phyloP scores from a whole-genome alignment of 2,888 invertebrate genomes.

The Iphiclides podalirius region DNA sequence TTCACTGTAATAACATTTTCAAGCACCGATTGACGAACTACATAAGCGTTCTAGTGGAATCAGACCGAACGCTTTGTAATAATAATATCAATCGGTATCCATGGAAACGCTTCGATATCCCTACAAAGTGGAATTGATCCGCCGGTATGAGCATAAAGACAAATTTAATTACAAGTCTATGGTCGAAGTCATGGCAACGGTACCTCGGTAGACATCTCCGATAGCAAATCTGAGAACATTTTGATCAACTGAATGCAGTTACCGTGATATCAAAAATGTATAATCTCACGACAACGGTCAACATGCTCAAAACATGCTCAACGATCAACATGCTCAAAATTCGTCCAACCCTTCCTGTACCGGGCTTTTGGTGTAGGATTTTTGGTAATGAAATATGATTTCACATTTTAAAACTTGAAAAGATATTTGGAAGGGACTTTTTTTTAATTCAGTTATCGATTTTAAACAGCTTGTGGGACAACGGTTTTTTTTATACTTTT shows the following conservation, averaged over 20 bases:
- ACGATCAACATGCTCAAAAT: no score
- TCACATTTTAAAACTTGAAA: no score
- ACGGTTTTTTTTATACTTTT: no score
- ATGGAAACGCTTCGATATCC: constrained; percentile 29
- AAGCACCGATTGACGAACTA: constrained; percentile 4
- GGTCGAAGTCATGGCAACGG: constrained; percentile 21
- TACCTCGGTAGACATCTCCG: constrained; percentile 27
- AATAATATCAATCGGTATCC: constrained; percentile 19
- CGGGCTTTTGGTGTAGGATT: no score
- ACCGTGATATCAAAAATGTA: no score
- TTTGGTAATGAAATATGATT: no score
- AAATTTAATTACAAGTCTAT: constrained; percentile 55
- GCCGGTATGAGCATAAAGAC: constrained; percentile 46
- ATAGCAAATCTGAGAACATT: constrained; percentile 15
- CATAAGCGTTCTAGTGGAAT: constrained; percentile 12
- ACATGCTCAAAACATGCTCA: no score
- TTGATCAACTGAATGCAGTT: constrained; percentile 3
- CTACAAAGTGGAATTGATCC: constrained; percentile 45
- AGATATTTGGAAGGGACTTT: no score
- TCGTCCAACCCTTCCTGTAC: no score
- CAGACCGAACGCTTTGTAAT: constrained; percentile 15
- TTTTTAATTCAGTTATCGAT: no score
- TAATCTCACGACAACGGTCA: no score
- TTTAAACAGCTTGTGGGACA: no score
- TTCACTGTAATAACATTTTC: constrained; percentile 1